Evolutionary conservation across 2,113 vertebrate genomes (phyloP), one percentile per base, ranked within the genome.

Genomic region (Puma concolor): DNA sequence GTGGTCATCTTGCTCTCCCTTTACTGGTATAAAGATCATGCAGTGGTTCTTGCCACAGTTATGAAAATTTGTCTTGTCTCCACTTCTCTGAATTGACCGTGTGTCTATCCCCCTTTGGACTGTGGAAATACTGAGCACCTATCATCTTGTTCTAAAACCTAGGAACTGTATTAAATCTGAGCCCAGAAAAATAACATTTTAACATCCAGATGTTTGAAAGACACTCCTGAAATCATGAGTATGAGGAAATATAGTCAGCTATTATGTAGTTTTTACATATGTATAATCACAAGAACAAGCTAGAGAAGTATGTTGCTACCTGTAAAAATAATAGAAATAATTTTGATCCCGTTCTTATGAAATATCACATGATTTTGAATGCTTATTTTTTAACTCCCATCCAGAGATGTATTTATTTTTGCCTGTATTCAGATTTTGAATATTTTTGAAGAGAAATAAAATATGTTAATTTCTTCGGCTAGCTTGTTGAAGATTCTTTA

Each of bases 361-460:
- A 96, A 63, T 91, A 63, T 36, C 25, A 16, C 48, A 38, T 93
- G 79, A 17, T 64, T 92, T 72, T 57, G 77, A 27, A 93, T 31
- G 67, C 15, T 97, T 80, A 77, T 48, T 91, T 97, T 92, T 69
- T 90, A 79, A 48, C 44, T 64, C 27, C 4, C 48, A 95, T 93
- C 81, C 3, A 93, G 87, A 97, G 88, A 41, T 88, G 93, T 48
- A 93, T 76, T 98, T 74, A 86, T 92, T 96, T 97, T 83, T 96
- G 85, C 74, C 27, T 97, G 80, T 83, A 97, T 95, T 86, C 81
- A 93, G 71, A 89, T 86, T 96, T 97, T 97, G 89, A 94, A 50
- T 95, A 88, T 97, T 98, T 97, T 81, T 95, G 87, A 98, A 92
- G 97, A 97, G 84, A 92, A 81, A 92, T 64, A 96, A 97, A 98